A percentile compares a stretch with the other conserved stretches of the same genome.
phyloP scores from a whole-genome alignment of 2,888 invertebrate species.

The Plebejus melissa region DNA sequence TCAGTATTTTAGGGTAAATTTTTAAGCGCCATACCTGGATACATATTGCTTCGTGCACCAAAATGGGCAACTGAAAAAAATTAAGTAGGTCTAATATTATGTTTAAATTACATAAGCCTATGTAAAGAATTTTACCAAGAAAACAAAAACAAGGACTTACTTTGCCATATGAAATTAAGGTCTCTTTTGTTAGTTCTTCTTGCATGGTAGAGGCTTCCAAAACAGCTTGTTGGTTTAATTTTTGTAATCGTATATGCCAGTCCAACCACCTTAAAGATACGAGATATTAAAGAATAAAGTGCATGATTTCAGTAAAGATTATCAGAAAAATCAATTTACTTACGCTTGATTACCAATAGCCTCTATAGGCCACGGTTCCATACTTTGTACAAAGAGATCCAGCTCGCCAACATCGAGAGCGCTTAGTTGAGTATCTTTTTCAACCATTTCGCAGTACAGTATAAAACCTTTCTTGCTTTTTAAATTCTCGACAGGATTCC shows the following conservation, averaged over 20 bases:
- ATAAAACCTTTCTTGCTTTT: background rate
- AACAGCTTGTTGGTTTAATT: slow-evolving; percentile 92
- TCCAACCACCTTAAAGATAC: slow-evolving; percentile 84
- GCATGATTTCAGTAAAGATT: slow-evolving; percentile 1
- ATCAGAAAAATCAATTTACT: slow-evolving; percentile 35
- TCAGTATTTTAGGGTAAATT: slow-evolving; percentile 87
- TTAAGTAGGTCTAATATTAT: background rate
- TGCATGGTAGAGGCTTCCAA: slow-evolving; percentile 87
- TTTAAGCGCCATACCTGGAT: slow-evolving; percentile 92
- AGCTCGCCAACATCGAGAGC: slow-evolving; percentile 84
- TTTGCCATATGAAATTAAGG: slow-evolving; percentile 86
- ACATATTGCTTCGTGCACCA: slow-evolving; percentile 90
- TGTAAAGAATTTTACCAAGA: background rate
- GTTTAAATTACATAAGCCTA: too few relatives aligned
- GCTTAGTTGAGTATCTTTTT: slow-evolving; percentile 66
- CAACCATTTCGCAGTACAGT: slow-evolving; percentile 62
- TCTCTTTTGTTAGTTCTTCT: slow-evolving; percentile 92
- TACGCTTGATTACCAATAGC: slow-evolving; percentile 82
- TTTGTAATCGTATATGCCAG: slow-evolving; percentile 89
- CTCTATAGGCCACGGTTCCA: slow-evolving; percentile 82
- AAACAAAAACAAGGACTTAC: slow-evolving; percentile 53
- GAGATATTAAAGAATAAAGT: background rate
- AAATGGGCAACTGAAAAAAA: slow-evolving; percentile 79
- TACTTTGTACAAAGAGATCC: slow-evolving; percentile 85
- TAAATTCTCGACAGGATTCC: too few relatives aligned